Conservation (phyloP, 2,797 vertebrate species). For the Gobionotothen gibberifrons region DNA sequence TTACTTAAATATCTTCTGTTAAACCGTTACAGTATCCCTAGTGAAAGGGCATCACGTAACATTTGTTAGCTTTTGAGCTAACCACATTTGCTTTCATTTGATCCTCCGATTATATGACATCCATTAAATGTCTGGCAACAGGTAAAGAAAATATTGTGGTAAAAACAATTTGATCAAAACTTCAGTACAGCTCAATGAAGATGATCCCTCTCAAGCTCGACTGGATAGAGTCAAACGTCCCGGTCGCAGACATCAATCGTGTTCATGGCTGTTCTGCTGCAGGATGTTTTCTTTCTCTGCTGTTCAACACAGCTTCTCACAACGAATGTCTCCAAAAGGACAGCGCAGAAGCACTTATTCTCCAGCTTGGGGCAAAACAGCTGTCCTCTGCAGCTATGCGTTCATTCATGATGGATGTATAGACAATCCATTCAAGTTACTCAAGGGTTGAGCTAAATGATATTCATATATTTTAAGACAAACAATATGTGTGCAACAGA, state of each 20-base stretch:
- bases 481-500: slow-evolving; percentile 23
- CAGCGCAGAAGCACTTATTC: slow-evolving; percentile 61
- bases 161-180: slow-evolving; percentile 77
- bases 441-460: slow-evolving; percentile 13
- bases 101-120: slow-evolving; percentile 45
- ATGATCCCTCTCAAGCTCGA: slow-evolving; percentile 83
- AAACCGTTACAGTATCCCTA: background rate
- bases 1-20: slow-evolving; percentile 3
- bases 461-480: slow-evolving; percentile 14
- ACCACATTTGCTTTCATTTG: slow-evolving; percentile 11
- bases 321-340: slow-evolving; percentile 69
- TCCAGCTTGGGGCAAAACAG: slow-evolving; percentile 69
- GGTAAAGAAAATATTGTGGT: slow-evolving; percentile 64
- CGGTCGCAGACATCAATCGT: slow-evolving; percentile 85
- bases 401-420: slow-evolving; percentile 75
- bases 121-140: slow-evolving; percentile 46
- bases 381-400: slow-evolving; percentile 66
- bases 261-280: slow-evolving; percentile 81
- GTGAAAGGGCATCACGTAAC: background rate
- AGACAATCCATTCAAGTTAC: slow-evolving; percentile 51
- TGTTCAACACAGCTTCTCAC: slow-evolving; percentile 75
- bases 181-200: slow-evolving; percentile 81
- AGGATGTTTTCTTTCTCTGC: slow-evolving; percentile 81
- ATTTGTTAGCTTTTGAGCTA: slow-evolving; percentile 1
- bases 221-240: slow-evolving; percentile 84